Base-by-base conservation (phyloP, 2,113 vertebrate species). In the Muntiacus muntjak region DNA sequence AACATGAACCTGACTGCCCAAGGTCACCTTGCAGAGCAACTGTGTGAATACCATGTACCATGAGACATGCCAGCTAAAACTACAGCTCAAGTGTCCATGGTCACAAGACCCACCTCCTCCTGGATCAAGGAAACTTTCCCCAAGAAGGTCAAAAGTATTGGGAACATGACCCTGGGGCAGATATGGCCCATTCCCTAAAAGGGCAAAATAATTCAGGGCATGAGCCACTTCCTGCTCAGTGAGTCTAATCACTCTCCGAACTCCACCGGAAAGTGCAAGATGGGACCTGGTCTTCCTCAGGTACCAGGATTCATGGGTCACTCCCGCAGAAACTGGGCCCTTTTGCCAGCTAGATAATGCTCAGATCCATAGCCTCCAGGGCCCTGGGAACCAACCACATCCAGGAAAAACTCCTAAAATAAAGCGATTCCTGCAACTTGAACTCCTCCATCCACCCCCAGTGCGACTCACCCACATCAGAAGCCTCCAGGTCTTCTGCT, bases 331-430 rank as follows among this genome's bases (percentile, higher is more conserved):
- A 76, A 43, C 40, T 43, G 40, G 71, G 71, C 40, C 12, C 36
- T 40, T 43, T 76, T 76, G 21, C 40, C 0, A 0, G 40, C 23
- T 40, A 76, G 23, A 7, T 43, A 25, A 40, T 7, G 1, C 11
- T 26, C 71, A 43, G 40, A 40, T 76, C 36, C 40, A 76, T 40
- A 26, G 71, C 71, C 40, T 43, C 12, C 40, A 76, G 40, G 71
- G 6, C 71, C 23, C 71, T 25, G 21, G 40, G 71, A 40, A 40
- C 71, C 71, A 43, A 76, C 40, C 21, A 40, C 23, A 76, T 21
- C 36, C 40, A 76, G 40, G 71, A 76, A 76, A 43, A 76, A 26
- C 40, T 43, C 12, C 23, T 43, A 40, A 43, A 74, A 36, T 40
- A 21, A 36, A 40, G 19, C 1, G 36, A 40, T 43, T 43, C 71